Base-by-base conservation (phyloP, 2,797 vertebrate species). In the Trachops cirrhosus region DNA sequence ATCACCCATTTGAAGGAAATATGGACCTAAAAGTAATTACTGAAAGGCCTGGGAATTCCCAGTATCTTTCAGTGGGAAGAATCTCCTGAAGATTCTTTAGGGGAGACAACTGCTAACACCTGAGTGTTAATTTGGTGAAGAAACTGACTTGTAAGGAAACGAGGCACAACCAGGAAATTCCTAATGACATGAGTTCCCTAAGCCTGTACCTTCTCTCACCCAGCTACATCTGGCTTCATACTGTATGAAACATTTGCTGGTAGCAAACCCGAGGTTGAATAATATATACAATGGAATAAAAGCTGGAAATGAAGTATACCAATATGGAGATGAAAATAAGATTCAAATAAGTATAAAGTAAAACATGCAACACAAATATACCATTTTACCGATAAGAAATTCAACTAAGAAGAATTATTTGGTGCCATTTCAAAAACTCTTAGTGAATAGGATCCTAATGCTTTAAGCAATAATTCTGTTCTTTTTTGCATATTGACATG, bases 391-490 rank as follows among this genome's bases (percentile, higher is more conserved):
- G 9, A 79, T 39, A 86, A 37, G 48, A 92, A 96, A 82, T 85
- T 91, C 67, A 93, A 93, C 37, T 67, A 90, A 26, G 19, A 46
- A 97, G 14, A 90, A 71, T n/a, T 29, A 93, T 75, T 83, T 94
- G 67, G 62, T 59, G 86, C 9, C 84, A 89, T 85, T 92, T 87
- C 22, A 94, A 74, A 97, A 96, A 88, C 22, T 59, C 24, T 96
- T 71, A 90, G 84, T 41, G 18, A 96, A 95, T 57, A 75, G 52
- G 14, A 91, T 57, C 89, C 44, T 75, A 57, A 94, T 59, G 14
- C 70, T 98, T 96, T 97, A 89, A 97, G 95, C 84, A 97, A 91
- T 93, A 98, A 96, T 83, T 95, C 89, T 86, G 86, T 95, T 91
- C 7, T 97, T 93, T 93, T 96, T 64, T 87, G 59, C 78, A 91